phyloP scores from a whole-genome alignment of 2,113 vertebrate genomes.

The Anoplopoma fimbria region DNA sequence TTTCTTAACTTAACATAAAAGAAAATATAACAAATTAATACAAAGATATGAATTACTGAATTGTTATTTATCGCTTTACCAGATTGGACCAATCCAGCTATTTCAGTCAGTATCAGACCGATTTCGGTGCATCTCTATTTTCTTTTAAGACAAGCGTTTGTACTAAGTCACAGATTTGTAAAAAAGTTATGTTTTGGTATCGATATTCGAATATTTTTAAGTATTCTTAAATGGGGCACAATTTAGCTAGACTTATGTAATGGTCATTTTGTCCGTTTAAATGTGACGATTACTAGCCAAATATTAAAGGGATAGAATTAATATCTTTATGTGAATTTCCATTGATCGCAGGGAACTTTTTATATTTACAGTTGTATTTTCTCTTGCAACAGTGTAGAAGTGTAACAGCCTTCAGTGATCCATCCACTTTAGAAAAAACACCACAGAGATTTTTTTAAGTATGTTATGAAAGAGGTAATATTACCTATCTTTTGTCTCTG shows the following conservation, averaged over 20 bases:
- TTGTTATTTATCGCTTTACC: neutral
- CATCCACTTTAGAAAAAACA: neutral
- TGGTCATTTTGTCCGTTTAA: too few relatives aligned
- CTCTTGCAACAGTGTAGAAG: neutral
- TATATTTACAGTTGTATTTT: neutral
- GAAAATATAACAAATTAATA: neutral
- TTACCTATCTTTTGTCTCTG: too few relatives aligned
- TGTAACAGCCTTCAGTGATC: neutral
- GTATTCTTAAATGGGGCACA: neutral
- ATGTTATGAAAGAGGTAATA: too few relatives aligned
- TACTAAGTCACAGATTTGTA: neutral
- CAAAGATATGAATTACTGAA: neutral
- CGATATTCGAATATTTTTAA: neutral
- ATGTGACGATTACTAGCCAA: neutral
- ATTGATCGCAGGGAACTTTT: neutral
- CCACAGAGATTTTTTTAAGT: too few relatives aligned
- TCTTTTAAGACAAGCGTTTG: neutral
- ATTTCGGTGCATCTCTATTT: neutral
- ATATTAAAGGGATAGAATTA: neutral
- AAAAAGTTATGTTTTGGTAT: neutral
- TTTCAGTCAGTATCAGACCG: neutral
- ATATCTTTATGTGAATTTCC: neutral
- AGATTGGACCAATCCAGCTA: neutral
- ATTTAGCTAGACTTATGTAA: neutral
- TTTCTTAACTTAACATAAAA: too few relatives aligned